Evolutionary conservation across 2,797 vertebrate species (phyloP).

Genomic region (Pseudochirops cupreus): DNA sequence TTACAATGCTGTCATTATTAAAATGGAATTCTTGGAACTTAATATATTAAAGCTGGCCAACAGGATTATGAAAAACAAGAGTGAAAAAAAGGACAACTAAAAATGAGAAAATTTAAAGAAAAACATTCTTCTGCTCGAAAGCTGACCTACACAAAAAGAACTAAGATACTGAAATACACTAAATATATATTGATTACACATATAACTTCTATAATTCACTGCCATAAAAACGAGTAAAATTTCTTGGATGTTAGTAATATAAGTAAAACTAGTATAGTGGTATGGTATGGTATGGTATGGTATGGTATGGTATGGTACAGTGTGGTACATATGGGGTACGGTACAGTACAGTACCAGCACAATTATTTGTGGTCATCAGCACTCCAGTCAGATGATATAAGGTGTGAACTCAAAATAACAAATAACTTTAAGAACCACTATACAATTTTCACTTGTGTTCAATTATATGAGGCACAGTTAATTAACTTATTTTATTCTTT

Average conservation of each 20-base stretch:
- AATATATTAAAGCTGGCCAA: conserved; percentile 37
- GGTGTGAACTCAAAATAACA: neutral
- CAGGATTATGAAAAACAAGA: conserved; percentile 52
- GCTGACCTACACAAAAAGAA: neutral
- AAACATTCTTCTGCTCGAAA: neutral
- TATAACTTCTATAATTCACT: neutral
- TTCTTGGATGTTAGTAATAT: neutral
- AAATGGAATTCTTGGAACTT: conserved; percentile 57
- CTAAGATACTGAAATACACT: neutral
- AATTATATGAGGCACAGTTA: neutral
- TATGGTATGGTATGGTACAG: neutral
- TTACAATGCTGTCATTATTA: conserved; percentile 44
- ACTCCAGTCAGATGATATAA: neutral
- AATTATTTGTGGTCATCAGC: neutral
- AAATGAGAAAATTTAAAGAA: conserved; percentile 27
- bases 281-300: neutral
- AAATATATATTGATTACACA: neutral
- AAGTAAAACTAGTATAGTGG: neutral
- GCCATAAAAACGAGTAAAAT: neutral
- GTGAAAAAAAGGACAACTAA: conserved; percentile 39
- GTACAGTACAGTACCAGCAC: neutral
- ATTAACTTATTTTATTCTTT: neutral
- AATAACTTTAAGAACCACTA: neutral
- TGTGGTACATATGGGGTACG: too few species aligned
- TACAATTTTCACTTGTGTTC: neutral